Evolutionary conservation across 23 tunicate genomes (phyloP).

Genomic region (Halocynthia aurantium): DNA sequence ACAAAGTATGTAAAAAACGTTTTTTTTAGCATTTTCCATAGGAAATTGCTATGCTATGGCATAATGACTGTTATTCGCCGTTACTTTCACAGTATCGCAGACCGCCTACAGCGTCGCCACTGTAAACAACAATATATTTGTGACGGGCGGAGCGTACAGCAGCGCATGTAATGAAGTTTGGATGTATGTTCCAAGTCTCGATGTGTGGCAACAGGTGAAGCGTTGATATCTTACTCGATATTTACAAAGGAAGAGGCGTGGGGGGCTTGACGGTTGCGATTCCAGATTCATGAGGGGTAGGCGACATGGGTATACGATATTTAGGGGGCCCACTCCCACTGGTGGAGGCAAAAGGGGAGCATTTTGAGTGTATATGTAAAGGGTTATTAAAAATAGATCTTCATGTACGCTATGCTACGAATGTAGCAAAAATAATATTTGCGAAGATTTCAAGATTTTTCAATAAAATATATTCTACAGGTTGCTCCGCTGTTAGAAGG

Average conservation of each 20-base stretch:
- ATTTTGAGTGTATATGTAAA: too few species aligned
- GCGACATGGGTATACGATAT: too few species aligned
- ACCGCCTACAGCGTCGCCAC: slow-evolving; percentile 91
- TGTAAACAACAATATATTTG: slow-evolving; percentile 84
- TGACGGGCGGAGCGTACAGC: slow-evolving; percentile 67
- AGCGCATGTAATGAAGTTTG: slow-evolving; percentile 70
- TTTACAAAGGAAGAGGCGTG: neutral
- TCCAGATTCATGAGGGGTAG: too few species aligned
- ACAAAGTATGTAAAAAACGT: slow-evolving; percentile 31
- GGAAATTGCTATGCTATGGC: neutral
- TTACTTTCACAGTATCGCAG: slow-evolving; percentile 48
- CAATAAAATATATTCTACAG: neutral
- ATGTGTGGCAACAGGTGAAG: slow-evolving; percentile 85
- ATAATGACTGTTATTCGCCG: neutral
- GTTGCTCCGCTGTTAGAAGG: slow-evolving; percentile 79
- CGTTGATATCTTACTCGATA: neutral
- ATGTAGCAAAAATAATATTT: too few species aligned
- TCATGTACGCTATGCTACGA: too few species aligned
- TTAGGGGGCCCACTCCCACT: too few species aligned
- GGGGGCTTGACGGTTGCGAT: too few species aligned
- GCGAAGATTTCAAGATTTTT: too few species aligned
- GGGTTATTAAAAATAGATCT: too few species aligned
- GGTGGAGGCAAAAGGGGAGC: too few species aligned
- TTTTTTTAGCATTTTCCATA: neutral
- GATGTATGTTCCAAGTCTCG: slow-evolving; percentile 82